A percentile compares a stretch with the other conserved stretches of the same genome.
These are phyloP conservation scores for Notospermus geniculatus DNA, from an alignment of 1,140 invertebrate genomes.

Conservation along the genomic window DNA sequence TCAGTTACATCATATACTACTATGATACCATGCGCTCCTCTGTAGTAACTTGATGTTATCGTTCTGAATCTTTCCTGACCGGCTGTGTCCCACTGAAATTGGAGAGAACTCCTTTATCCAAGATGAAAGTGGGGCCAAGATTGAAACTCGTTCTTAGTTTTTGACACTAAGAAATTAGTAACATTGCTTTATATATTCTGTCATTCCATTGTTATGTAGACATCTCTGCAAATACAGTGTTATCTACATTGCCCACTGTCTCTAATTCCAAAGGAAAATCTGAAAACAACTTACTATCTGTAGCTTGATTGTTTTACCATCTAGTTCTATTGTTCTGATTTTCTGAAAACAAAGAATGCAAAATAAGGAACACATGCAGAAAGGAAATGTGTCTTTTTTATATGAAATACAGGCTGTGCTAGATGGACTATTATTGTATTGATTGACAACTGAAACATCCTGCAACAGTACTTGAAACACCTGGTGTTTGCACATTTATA, in stretches of 20 bases:
- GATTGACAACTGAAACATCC: too few species aligned
- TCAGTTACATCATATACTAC: conserved; percentile 99
- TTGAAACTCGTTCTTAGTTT: too few species aligned
- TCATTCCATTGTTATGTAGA: too few species aligned
- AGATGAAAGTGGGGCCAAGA: too few species aligned
- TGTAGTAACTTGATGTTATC: conserved; percentile 92
- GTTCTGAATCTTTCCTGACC: conserved; percentile 95
- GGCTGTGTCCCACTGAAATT: conserved; percentile 88
- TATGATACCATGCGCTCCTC: conserved; percentile 99
- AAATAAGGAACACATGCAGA: conserved; percentile 20
- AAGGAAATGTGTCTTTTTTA: background rate
- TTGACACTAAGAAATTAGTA: too few species aligned
- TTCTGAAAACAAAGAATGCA: conserved; percentile 74
- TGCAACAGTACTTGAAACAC: too few species aligned
- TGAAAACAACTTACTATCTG: conserved; percentile 77
- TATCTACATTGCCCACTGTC: too few species aligned
- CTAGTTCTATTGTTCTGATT: conserved; percentile 98
- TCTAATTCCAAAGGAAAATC: too few species aligned
- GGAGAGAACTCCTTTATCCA: too few species aligned
- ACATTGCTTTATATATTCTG: too few species aligned
- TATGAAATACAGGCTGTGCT: background rate
- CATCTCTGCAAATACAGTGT: too few species aligned
- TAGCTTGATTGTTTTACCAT: conserved; percentile 98
- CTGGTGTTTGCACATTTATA: too few species aligned
- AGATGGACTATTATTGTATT: background rate